Conservation (phyloP, 2,888 invertebrate species). For the Eubasilissa splendida region DNA sequence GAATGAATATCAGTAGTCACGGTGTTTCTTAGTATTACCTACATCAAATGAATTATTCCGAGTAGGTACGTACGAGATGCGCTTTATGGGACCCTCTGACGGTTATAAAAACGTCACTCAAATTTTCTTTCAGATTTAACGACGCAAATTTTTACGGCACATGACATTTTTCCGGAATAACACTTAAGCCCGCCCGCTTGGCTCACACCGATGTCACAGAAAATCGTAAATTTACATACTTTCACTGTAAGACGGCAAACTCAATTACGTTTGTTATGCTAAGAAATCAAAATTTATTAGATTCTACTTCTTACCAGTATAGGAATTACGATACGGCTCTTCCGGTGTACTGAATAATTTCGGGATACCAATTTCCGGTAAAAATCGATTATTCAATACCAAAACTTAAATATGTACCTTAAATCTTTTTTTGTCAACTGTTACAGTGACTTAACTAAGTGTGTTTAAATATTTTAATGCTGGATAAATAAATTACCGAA, state of each 20-base stretch:
- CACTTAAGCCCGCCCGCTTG: slow-evolving; percentile 17
- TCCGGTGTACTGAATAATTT: no score
- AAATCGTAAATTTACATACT: slow-evolving; percentile 38
- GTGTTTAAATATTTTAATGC: no score
- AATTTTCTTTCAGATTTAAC: slow-evolving; percentile 33
- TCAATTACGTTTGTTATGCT: slow-evolving; percentile 34
- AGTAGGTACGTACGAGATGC: background rate
- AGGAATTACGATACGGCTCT: no score
- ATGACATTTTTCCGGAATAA: slow-evolving; percentile 43
- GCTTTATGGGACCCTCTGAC: slow-evolving; percentile 13
- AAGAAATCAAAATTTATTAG: slow-evolving; percentile 33
- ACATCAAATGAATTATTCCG: no score
- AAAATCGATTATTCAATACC: no score
- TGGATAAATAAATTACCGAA: no score
- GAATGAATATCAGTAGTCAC: no score
- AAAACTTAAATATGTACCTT: no score
- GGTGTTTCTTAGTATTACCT: no score
- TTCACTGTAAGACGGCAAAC: slow-evolving; percentile 18
- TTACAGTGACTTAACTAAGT: no score
- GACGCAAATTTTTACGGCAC: slow-evolving; percentile 33
- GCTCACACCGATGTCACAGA: slow-evolving; percentile 11
- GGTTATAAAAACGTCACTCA: slow-evolving; percentile 31
- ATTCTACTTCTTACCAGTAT: background rate
- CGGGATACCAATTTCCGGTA: no score
- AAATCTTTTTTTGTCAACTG: no score